Evolutionary conservation across 2,888 invertebrate genomes (phyloP), one percentile per base, ranked within the genome.

Genomic region (Carabus problematicus): DNA sequence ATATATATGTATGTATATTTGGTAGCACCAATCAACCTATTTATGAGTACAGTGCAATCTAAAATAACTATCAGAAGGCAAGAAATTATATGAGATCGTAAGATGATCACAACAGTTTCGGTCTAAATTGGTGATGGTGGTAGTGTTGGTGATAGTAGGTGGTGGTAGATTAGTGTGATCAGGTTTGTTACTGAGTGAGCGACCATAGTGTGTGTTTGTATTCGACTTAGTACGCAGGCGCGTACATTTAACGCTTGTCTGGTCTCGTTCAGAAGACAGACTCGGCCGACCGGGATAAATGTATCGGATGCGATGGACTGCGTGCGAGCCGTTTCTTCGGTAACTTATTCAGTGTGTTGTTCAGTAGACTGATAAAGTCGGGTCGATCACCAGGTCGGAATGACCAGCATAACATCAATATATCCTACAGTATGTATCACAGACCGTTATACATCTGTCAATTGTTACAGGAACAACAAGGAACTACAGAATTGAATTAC

Each of bases 241-340:
- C 7, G 14, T 45, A 45, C 11, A 3, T 12, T 45, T n/a, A 45
- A 1, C n/a, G 45, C 3, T 12, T 11, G 45, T 45, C 12, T 3
- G 3, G 14, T 45, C 12, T 45, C 12, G 45, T n/a, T 85, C 85
- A 94, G 85, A 95, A 96, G 78, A 97, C 94, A 62, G 96, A 96
- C 86, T 98, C 97, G 55, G 96, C 97, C 61, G 97, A 97, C 78
- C 97, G 90, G 58, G 97, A 97, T 76, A 98, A 87, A 81, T 98
- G 97, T 75, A 97, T 92, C 40, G 98, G 98, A 88, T 98, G 98
- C 72, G 98, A 98, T 74, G 99, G 99, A 79, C 97, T 97, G 73
- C 99, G 91, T 61, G 95, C 96, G 75, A 99, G 88, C 55, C 95
- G 88, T 84, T 97, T 97, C 83, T 96, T 95, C 55, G 99, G 98